Base-by-base conservation (phyloP, 1,140 invertebrate genomes). In the Drosophila prosaltans region DNA sequence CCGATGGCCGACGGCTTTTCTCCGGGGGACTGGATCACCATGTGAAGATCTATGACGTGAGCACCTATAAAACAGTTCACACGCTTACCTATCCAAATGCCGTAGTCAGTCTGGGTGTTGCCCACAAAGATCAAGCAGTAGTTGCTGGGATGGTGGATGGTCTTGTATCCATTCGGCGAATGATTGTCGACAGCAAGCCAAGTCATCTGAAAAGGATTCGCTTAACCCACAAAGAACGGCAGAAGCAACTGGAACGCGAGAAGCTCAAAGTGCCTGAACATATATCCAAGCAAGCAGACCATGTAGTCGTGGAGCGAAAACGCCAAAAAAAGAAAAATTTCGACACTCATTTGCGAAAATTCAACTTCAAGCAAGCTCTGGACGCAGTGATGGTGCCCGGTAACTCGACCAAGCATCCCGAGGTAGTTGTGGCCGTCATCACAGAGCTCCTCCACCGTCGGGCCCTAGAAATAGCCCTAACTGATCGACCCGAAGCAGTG, bases 131-230 rank as follows among this genome's bases (percentile, higher is more conserved):
- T 93, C 95, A 97, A 86, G 95, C 96, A 26, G 91, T 99, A 72
- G 97, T 96, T 41, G 96, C 96, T 59, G 98, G 98, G 60, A 98
- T 98, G 95, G 95, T 97, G n/a, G 97, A 98, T 93, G 97, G 97
- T 54, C 93, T 98, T 43, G 94, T 99, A 70, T 97, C 97, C 3
- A 95, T 99, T 26, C 95, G 95, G 72, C 95, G 96, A 89, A 94
- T 96, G 93, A 96, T 97, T 90, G 78, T 93, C 94, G 77, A 91
- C 61, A 71, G 92, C 92, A 81, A 92, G 43, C 65, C 83, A 24
- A 92, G 93, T 10, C 48, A 84, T 11, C 39, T 88, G 70, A 77
- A 72, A 91, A 91, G 78, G 16, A 43, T 93, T 93, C n/a, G 51
- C 16, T 48, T 60, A 0, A 62, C 9, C 8, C 57, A 75, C 21